phyloP scores from a whole-genome alignment of 2,113 vertebrate genomes.

The Cyprichromis sp. region DNA sequence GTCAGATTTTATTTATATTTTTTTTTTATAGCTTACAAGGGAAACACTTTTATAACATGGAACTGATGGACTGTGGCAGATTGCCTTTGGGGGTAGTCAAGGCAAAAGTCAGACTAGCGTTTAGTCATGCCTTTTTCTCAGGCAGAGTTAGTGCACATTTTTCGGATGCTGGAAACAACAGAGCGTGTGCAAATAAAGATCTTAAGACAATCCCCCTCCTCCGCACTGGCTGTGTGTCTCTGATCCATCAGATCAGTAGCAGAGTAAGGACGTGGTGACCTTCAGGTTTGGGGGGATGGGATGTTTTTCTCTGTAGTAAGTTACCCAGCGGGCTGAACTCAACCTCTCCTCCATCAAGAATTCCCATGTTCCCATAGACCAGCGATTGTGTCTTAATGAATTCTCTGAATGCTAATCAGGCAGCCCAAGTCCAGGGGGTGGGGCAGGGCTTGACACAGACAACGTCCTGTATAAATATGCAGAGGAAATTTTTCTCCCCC shows the following conservation, averaged over 20 bases:
- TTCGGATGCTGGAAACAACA: not conserved
- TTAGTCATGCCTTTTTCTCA: not conserved
- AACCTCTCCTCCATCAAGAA: constrained; percentile 55
- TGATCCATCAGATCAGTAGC: constrained; percentile 50
- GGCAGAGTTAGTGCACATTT: not conserved
- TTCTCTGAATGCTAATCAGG: constrained; percentile 72
- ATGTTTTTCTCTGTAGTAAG: constrained; percentile 3
- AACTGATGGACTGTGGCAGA: constrained; percentile 33
- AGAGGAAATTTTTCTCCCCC: not conserved
- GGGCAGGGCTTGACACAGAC: constrained; percentile 39
- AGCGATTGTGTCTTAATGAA: constrained; percentile 71
- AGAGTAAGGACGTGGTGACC: constrained; percentile 55
- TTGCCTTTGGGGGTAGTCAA: not conserved
- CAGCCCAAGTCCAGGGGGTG: constrained; percentile 52
- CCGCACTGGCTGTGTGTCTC: not conserved
- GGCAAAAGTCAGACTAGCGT: not conserved
- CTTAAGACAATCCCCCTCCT: not conserved
- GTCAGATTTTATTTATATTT: constrained; percentile 43
- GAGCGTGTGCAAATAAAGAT: constrained; percentile 8
- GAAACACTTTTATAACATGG: constrained; percentile 22
- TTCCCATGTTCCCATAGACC: constrained; percentile 64
- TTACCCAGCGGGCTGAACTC: constrained; percentile 43
- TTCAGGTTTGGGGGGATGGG: constrained; percentile 59
- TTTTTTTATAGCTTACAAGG: constrained; percentile 39
- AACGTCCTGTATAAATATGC: constrained; percentile 42